phyloP scores from a whole-genome alignment of 2,797 vertebrate genomes.

The Enteromius mattozi region DNA sequence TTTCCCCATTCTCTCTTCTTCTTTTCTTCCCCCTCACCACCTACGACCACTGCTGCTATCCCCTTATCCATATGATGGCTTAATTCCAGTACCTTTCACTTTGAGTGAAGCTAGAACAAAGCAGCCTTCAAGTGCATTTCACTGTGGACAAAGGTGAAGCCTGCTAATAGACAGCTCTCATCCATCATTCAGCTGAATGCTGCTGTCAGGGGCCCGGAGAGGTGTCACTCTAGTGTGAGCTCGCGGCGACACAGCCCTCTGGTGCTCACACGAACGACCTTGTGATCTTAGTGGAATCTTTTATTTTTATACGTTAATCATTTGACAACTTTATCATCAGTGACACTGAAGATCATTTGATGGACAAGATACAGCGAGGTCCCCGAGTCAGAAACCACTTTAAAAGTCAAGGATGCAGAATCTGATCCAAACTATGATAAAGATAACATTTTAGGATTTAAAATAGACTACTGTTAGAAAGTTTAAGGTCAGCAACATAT shows the following conservation, averaged over 20 bases:
- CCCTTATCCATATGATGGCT: slow-evolving; percentile 75
- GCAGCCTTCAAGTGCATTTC: slow-evolving; percentile 80
- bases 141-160: slow-evolving; percentile 81
- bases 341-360: slow-evolving; percentile 19
- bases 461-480: neutral
- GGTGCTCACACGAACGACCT: slow-evolving; percentile 40
- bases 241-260: slow-evolving; percentile 48
- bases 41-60: slow-evolving; percentile 54
- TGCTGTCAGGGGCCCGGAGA: slow-evolving; percentile 78
- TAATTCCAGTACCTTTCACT: slow-evolving; percentile 77
- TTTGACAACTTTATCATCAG: slow-evolving; percentile 35
- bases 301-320: slow-evolving; percentile 41
- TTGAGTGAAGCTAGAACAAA: slow-evolving; percentile 75
- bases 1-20: slow-evolving; percentile 4
- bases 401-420: neutral
- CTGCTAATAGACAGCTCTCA: slow-evolving; percentile 84
- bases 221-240: slow-evolving; percentile 63
- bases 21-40: slow-evolving; percentile 36
- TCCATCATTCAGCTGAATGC: slow-evolving; percentile 81
- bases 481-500: too few species aligned
- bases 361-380: slow-evolving; percentile 1
- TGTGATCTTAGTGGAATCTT: slow-evolving; percentile 8
- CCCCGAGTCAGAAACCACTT: slow-evolving; percentile 10
- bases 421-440: neutral
- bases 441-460: neutral